Percentiles rank a stretch among this genome's conserved stretches.
Conservation (phyloP, 2,888 invertebrate species). For the Drosophila subsilvestris region DNA sequence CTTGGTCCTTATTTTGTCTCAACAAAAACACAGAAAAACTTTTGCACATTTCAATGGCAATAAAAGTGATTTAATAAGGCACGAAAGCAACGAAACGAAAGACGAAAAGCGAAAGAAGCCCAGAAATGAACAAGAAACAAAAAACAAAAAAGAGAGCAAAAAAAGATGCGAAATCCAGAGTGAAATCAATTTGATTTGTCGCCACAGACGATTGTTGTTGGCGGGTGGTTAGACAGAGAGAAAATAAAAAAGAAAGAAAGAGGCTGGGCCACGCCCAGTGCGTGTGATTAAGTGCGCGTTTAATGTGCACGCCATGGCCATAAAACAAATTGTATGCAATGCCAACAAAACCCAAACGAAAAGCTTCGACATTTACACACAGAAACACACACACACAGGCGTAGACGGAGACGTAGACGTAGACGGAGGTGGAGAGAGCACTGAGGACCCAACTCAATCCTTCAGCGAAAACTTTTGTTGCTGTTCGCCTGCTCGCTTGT, state of each 20-base stretch:
- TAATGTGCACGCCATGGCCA: conserved; percentile 73
- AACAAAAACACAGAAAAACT: conserved; percentile 43
- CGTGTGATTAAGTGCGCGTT: conserved; percentile 77
- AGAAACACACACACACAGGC: neutral
- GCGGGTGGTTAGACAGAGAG: neutral
- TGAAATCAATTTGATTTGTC: conserved; percentile 78
- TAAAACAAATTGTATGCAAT: conserved; percentile 78
- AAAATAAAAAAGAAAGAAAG: conserved; percentile 7
- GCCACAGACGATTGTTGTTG: conserved; percentile 39
- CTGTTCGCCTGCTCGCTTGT: conserved; percentile 11
- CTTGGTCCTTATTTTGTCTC: neutral
- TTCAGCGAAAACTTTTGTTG: conserved; percentile 36
- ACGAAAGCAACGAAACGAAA: conserved; percentile 26
- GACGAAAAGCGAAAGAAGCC: conserved; percentile 4
- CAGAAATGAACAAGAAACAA: no score
- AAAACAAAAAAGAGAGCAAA: conserved; percentile 12
- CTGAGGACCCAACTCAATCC: conserved; percentile 9
- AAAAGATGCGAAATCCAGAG: conserved; percentile 5
- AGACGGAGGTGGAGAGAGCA: no score
- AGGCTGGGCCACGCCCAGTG: conserved; percentile 57
- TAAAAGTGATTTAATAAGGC: conserved; percentile 79
- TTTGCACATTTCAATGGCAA: conserved; percentile 76
- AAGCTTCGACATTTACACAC: conserved; percentile 33
- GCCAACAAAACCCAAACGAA: conserved; percentile 37
- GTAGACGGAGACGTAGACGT: no score